Evolutionary conservation across 2,113 vertebrate species (phyloP).

Genomic region (Neodon shergylaensis): DNA sequence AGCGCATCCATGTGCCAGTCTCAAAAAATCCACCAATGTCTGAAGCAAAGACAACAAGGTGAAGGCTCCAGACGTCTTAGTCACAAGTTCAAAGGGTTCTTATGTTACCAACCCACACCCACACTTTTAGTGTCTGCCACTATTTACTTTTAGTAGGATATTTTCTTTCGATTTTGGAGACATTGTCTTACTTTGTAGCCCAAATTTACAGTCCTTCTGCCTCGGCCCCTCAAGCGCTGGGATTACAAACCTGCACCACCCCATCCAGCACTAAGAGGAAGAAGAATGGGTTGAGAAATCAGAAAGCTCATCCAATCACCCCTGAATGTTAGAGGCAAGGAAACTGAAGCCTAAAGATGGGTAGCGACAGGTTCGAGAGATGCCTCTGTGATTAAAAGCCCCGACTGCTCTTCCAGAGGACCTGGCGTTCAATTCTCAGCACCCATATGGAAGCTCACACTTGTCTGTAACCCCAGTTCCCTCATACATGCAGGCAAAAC

Average conservation of each 20-base stretch:
- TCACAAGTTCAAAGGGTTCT: background rate
- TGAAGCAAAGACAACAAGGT: slow-evolving; percentile 59
- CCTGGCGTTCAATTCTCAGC: background rate
- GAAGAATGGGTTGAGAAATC: background rate
- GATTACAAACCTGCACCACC: background rate
- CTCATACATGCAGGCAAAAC: background rate
- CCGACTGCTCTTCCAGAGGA: background rate
- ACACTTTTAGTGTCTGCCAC: background rate
- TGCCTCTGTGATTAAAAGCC: background rate
- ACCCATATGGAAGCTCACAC: background rate
- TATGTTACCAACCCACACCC: background rate
- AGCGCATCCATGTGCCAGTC: slow-evolving; percentile 93
- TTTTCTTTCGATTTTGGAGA: background rate
- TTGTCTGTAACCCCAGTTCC: background rate
- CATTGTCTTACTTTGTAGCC: background rate
- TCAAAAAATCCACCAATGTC: slow-evolving; percentile 96
- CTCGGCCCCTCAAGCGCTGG: background rate
- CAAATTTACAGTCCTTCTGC: background rate
- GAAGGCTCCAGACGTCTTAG: background rate
- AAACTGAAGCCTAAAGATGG: background rate
- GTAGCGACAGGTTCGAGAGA: background rate
- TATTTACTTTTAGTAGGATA: background rate
- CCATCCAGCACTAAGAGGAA: background rate
- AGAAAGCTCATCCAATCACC: background rate
- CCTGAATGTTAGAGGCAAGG: background rate